Conservation (phyloP, 2,888 invertebrate species). For the Polia nebulosa region DNA sequence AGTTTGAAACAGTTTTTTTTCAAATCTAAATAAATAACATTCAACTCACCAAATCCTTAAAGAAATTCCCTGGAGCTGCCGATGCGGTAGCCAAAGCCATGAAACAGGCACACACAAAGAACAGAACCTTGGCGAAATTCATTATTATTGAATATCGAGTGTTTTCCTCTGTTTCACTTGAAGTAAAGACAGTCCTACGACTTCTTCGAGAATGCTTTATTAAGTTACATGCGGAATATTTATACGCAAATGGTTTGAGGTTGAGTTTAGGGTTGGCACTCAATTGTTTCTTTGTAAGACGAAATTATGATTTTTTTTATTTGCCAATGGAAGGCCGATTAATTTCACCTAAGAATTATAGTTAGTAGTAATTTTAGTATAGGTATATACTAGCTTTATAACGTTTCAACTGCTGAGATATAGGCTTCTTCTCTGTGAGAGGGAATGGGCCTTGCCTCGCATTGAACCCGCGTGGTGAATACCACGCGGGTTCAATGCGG, state of each 20-base stretch:
- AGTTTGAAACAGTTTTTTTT: too few species aligned
- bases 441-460: too few species aligned
- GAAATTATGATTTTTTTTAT: too few species aligned
- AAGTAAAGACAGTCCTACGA: background rate
- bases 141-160: slow-evolving; percentile 16
- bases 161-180: background rate
- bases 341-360: too few species aligned
- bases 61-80: slow-evolving; percentile 59
- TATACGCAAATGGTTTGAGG: slow-evolving; percentile 19
- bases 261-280: slow-evolving; percentile 29
- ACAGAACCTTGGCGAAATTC: slow-evolving; percentile 51
- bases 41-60: slow-evolving; percentile 49
- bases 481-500: too few species aligned
- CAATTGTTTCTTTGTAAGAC: background rate
- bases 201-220: slow-evolving; percentile 20
- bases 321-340: too few species aligned
- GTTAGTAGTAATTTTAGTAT: too few species aligned
- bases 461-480: too few species aligned
- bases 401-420: too few species aligned
- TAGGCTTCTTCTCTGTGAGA: too few species aligned
- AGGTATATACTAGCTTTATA: too few species aligned
- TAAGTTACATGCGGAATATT: slow-evolving; percentile 24
- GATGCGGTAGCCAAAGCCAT: slow-evolving; percentile 52
- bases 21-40: slow-evolving; percentile 17
- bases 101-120: slow-evolving; percentile 46